Base-by-base conservation (phyloP, 1,140 invertebrate species). In the Zaprionus camerounensis region DNA sequence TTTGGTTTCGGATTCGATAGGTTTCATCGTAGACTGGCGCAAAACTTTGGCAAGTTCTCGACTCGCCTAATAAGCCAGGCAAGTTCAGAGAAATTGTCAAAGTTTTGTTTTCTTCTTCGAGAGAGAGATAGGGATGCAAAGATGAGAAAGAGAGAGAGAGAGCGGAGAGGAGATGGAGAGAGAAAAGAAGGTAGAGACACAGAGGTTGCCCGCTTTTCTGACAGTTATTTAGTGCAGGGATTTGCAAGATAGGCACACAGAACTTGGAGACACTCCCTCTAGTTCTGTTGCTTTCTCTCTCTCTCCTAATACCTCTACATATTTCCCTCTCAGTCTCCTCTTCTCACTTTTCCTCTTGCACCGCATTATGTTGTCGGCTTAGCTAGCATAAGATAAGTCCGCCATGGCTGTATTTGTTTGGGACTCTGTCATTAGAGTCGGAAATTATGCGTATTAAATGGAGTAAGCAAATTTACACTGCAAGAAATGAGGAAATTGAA, bases 211-310 rank as follows among this genome's bases (percentile, higher is more conserved):
- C 17, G 24, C 64, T 63, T 58, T 38, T 20, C 70, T 67, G 82
- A 71, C 81, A 84, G 74, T 87, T 88, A 88, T 88, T 87, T 88
- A 87, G 84, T 84, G 69, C 71, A 69, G 85, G 81, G 85, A 81
- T 88, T 87, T 84, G 63, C 56, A 53, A 57, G 81, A 81, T 88
- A 87, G 56, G 77, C 80, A 67, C n/a, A 61, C 78, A 81, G 84
- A 90, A 81, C 78, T 72, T 75, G 78, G 71, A 78, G 81, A 84
- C 77, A 74, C 83, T 88, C 78, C 58, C 68, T 61, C 24, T 55
- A 24, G 31, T 59, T 20, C 26, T n/a, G 11, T 17, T 38, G 3
- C n/a, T 62, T 24, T 31, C 46, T 64, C 24, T 75, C 22, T 28
- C 38, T 70, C 24, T 46, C 28, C 36, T 9, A 24, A 20, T 65